phyloP scores from a whole-genome alignment of 1,140 invertebrate genomes.

The Bombus sibiricus region DNA sequence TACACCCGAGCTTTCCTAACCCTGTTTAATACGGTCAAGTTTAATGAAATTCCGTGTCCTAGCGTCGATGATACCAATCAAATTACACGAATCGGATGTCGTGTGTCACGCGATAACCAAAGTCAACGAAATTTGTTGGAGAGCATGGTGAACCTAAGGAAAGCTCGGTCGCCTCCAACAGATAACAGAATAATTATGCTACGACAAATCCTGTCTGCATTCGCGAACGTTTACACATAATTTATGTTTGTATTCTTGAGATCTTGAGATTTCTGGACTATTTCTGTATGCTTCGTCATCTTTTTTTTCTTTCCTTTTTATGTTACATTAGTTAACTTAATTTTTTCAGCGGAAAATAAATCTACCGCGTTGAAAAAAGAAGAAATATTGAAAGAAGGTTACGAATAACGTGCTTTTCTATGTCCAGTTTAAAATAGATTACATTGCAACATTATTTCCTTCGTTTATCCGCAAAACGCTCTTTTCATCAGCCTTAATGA shows the following conservation, averaged over 20 bases:
- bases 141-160: background rate
- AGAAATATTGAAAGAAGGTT: background rate
- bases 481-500: background rate
- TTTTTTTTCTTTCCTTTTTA: background rate
- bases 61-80: slow-evolving; percentile 17
- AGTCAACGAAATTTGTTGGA: background rate
- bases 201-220: background rate
- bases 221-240: background rate
- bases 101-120: slow-evolving; percentile 1
- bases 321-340: background rate
- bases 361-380: background rate
- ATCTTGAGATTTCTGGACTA: too few relatives aligned
- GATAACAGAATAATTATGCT: background rate
- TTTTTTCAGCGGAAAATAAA: background rate
- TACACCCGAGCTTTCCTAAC: slow-evolving; percentile 15
- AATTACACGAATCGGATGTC: background rate
- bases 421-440: background rate
- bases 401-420: background rate
- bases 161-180: background rate
- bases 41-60: slow-evolving; percentile 26
- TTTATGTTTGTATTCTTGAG: too few relatives aligned
- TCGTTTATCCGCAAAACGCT: background rate
- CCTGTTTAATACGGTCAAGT: slow-evolving; percentile 38
- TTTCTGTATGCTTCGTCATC: background rate
- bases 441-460: background rate